Evolutionary conservation across 1,140 invertebrate genomes (phyloP), one percentile per base, ranked within the genome.

Genomic region (Macrosteles quadrilineatus): DNA sequence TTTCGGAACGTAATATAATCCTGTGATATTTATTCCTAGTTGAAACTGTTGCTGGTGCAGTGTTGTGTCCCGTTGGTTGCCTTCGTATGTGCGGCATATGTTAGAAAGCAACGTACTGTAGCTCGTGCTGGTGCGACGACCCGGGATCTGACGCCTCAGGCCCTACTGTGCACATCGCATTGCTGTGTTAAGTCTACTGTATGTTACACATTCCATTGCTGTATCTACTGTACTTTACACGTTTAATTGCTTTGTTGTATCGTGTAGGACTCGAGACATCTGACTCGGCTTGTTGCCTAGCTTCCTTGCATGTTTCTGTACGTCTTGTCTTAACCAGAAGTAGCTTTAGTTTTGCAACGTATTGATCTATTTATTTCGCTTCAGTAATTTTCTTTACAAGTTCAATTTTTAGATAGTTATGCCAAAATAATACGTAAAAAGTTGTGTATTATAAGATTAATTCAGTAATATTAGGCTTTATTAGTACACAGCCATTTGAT

Each of bases 81-180:
- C 63, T 66, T 66, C 63, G 63, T 66, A 66, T 66, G 63, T 66
- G 36, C 23, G 59, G 63, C 63, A 66, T 66, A 66, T 45, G 63
- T 66, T 66, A 66, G 36, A 45, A 66, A 36, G 63, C 40, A 43
- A 66, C 32, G 31, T 64, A 40, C 36, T 17, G 36, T 40, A 40
- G 6, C 17, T 2, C 12, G 4, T 59, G 55, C 55, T 30, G 23
- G 55, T 27, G 55, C 27, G 25, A 59, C 23, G 55, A 59, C 27
- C 55, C 32, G 4, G 32, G 36, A 9, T 9, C n/a, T 19, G 47
- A 50, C 47, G 47, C 47, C 47, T 50, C 47, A 11, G 47, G 47
- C 4, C 6, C 47, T 50, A 4, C n/a, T n/a, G 2, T n/a, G 4
- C 47, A 19, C 47, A 50, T 11, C n/a, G n/a, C 21, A 50, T n/a